phyloP scores from a whole-genome alignment of 2,888 invertebrate species.

The Cheilosia soror region DNA sequence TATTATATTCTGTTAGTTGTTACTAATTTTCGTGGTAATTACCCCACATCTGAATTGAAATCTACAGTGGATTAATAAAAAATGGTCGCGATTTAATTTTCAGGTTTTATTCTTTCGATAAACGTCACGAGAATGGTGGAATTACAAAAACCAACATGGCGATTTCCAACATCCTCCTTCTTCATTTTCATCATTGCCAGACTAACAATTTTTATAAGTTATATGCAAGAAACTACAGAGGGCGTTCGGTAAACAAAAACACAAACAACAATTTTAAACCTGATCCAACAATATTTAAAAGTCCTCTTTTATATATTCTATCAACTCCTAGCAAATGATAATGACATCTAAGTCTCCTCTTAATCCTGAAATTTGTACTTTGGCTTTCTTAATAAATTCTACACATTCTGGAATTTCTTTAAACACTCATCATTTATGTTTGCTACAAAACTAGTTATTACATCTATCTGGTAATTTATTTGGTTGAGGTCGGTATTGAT shows the following conservation, averaged over 20 bases:
- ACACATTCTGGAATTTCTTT: conserved; percentile 2
- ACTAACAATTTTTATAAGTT: too few relatives aligned
- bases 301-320: conserved; percentile 3
- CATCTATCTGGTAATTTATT: neutral
- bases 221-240: too few relatives aligned
- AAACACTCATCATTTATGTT: neutral
- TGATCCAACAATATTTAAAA: neutral
- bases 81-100: too few relatives aligned
- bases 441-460: neutral
- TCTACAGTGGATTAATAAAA: too few relatives aligned
- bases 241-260: too few relatives aligned
- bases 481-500: neutral
- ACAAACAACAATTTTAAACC: neutral
- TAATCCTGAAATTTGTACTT: conserved; percentile 2
- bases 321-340: neutral
- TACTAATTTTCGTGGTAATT: neutral
- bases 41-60: conserved; percentile 20
- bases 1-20: neutral
- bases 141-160: too few relatives aligned
- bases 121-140: too few relatives aligned
- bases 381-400: conserved; percentile 2
- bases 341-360: neutral
- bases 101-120: too few relatives aligned
- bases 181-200: too few relatives aligned
- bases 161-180: too few relatives aligned